Percentiles rank a stretch among this genome's conserved stretches.
Evolutionary conservation across 2,113 vertebrate genomes (phyloP).

Genomic region (Vimba vimba): DNA sequence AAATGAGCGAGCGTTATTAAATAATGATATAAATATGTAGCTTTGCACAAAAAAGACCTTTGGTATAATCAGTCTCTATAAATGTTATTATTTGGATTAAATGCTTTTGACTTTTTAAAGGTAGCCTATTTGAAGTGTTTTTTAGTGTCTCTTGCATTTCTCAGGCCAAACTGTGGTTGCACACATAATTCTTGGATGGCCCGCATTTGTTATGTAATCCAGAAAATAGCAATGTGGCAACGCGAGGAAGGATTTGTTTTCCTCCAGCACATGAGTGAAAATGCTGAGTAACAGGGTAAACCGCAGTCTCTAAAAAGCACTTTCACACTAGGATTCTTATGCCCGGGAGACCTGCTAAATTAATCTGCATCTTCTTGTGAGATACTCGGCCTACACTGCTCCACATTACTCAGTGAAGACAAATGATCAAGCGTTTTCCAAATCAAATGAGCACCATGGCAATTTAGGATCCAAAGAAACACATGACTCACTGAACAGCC

Average conservation of each 20-base stretch:
- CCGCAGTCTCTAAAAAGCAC: slow-evolving; percentile 31
- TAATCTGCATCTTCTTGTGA: slow-evolving; percentile 42
- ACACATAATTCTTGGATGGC: slow-evolving; percentile 18
- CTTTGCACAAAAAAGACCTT: not conserved
- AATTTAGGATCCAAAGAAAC: slow-evolving; percentile 16
- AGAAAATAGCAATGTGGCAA: slow-evolving; percentile 10
- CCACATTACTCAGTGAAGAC: slow-evolving; percentile 9
- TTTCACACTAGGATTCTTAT: slow-evolving; percentile 27
- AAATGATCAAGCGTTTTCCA: not conserved
- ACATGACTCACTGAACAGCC: slow-evolving; percentile 10
- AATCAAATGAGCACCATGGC: slow-evolving; percentile 10
- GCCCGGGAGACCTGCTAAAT: slow-evolving; percentile 40
- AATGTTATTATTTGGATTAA: too few species aligned
- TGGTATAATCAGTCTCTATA: not conserved
- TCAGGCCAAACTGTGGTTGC: not conserved
- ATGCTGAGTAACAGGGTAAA: slow-evolving; percentile 45
- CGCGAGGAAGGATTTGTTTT: not conserved
- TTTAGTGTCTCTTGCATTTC: not conserved
- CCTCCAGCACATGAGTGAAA: slow-evolving; percentile 5
- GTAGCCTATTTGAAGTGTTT: not conserved
- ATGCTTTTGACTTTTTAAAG: not conserved
- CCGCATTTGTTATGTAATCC: slow-evolving; percentile 24
- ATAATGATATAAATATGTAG: not conserved
- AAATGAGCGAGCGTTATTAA: too few species aligned
- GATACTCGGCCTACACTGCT: slow-evolving; percentile 17